Conservation (phyloP, 2,888 invertebrate genomes). For the Folsomia candida region DNA sequence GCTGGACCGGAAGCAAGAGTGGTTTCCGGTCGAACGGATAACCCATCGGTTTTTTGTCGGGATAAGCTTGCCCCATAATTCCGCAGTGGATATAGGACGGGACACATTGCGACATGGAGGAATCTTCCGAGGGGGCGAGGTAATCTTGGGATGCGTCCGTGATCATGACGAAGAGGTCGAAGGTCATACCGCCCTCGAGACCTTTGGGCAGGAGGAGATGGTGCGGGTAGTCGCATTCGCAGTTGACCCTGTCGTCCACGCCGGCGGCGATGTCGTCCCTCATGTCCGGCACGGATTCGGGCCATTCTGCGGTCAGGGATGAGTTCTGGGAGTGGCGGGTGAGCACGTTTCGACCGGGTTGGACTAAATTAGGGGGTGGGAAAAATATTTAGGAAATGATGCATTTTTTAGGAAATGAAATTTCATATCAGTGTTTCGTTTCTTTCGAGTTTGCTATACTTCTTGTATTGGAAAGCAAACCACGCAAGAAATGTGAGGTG, state of each 20-base stretch:
- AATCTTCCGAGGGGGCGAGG: not conserved
- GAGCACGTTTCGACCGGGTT: slow-evolving; percentile 60
- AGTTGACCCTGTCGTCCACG: too few relatives aligned
- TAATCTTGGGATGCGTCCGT: slow-evolving; percentile 13
- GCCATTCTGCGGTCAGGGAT: slow-evolving; percentile 72
- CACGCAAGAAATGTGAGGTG: too few relatives aligned
- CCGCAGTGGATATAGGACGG: slow-evolving; percentile 21
- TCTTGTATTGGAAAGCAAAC: too few relatives aligned
- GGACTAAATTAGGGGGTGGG: too few relatives aligned
- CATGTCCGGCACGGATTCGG: slow-evolving; percentile 64
- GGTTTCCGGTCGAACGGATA: slow-evolving; percentile 20
- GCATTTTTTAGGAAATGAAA: slow-evolving; percentile 1
- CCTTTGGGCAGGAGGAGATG: too few relatives aligned
- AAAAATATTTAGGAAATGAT: too few relatives aligned
- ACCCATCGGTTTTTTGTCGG: slow-evolving; percentile 20
- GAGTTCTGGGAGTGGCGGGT: slow-evolving; percentile 67
- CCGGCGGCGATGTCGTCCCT: too few relatives aligned
- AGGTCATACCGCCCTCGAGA: slow-evolving; percentile 7
- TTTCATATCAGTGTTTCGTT: too few relatives aligned
- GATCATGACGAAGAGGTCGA: slow-evolving; percentile 17
- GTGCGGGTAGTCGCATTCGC: too few relatives aligned
- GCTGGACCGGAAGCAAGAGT: too few relatives aligned
- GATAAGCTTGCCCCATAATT: slow-evolving; percentile 3
- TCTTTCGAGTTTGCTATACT: too few relatives aligned
- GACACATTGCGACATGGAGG: not conserved